A percentile compares a stretch with the other conserved stretches of the same genome.
These are phyloP conservation scores for Mastigias papua DNA, from an alignment of 30 jellyfish, hydroid and myxozoan genomes.

Conservation along the genomic window DNA sequence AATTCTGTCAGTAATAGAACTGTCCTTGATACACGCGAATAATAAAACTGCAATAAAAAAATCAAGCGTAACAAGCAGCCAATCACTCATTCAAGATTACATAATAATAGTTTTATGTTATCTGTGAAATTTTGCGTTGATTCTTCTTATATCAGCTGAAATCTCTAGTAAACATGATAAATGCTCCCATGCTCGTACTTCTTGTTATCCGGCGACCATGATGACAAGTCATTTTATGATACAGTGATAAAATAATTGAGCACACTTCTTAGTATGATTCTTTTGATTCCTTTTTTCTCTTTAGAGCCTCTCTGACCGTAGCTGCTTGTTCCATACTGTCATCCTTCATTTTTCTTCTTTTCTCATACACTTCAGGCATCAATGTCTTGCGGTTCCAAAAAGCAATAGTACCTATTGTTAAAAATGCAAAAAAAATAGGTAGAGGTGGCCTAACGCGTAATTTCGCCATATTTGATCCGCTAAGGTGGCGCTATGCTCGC, in stretches of 20 bases:
- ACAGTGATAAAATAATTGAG: neutral
- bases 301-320: conserved; percentile 42
- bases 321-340: conserved; percentile 60
- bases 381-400: conserved; percentile 51
- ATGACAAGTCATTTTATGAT: neutral
- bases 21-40: neutral
- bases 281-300: conserved; percentile 10
- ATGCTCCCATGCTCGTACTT: neutral
- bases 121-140: neutral
- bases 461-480: conserved; percentile 60
- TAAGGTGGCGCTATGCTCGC: neutral
- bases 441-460: conserved; percentile 23
- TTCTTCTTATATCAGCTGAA: neutral
- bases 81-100: neutral
- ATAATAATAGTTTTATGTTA: too few relatives aligned
- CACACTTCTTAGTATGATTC: neutral
- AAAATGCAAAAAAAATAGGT: conserved; percentile 12
- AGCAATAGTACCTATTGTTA: conserved; percentile 50
- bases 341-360: conserved; percentile 8
- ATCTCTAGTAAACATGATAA: neutral
- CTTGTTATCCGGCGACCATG: neutral
- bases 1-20: neutral
- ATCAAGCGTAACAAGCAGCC: neutral
- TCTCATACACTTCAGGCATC: conserved; percentile 70
- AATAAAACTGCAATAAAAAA: neutral